A percentile compares a stretch with the other conserved stretches of the same genome.
phyloP scores from a whole-genome alignment of 1,140 invertebrate species.

The Drosophila tropicalis region DNA sequence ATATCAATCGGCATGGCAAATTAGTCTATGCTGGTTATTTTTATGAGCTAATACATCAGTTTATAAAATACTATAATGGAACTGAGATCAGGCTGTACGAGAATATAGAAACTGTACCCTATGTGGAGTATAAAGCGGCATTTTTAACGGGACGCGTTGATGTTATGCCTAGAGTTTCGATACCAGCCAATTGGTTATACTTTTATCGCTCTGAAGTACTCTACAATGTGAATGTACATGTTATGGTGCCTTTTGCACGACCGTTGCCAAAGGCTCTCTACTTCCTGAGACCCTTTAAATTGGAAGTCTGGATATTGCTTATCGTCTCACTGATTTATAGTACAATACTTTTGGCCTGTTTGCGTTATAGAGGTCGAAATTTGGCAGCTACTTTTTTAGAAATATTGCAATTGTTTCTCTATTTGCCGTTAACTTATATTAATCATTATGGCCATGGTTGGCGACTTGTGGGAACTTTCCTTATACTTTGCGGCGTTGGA shows the following conservation, averaged over 20 bases:
- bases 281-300: constrained; percentile 31
- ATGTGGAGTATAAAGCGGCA: no score
- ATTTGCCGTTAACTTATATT: not conserved
- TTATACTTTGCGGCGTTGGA: constrained; percentile 40
- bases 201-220: constrained; percentile 33
- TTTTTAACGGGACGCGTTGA: constrained; percentile 16
- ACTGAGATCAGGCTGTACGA: not conserved
- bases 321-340: constrained; percentile 8
- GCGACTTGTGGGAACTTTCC: constrained; percentile 40
- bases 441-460: constrained; percentile 29
- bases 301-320: constrained; percentile 19
- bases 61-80: constrained; percentile 56
- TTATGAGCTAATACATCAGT: constrained; percentile 48
- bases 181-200: constrained; percentile 13
- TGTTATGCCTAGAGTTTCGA: constrained; percentile 24
- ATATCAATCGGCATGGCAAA: constrained; percentile 34
- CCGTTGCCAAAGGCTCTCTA: constrained; percentile 37
- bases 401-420: constrained; percentile 32
- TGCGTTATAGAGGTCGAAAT: constrained; percentile 5
- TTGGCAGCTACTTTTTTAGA: constrained; percentile 18
- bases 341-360: not conserved
- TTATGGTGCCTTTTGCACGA: constrained; percentile 41
- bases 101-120: no score
- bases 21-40: constrained; percentile 59
- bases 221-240: constrained; percentile 29